phyloP scores from a whole-genome alignment of 2,888 invertebrate genomes.

The Pterostichus niger region DNA sequence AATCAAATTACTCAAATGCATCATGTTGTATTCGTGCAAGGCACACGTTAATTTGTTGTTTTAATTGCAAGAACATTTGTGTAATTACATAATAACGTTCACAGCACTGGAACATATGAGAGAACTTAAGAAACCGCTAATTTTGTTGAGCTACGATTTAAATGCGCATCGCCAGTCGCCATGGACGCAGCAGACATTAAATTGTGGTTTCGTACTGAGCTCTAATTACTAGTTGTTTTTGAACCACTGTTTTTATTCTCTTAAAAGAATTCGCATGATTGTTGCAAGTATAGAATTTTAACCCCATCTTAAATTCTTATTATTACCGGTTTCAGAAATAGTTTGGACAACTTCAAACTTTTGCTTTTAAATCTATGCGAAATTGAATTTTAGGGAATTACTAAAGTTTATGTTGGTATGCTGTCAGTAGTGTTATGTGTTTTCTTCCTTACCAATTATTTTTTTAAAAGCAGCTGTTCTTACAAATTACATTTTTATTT shows the following conservation, averaged over 20 bases:
- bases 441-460: too few species aligned
- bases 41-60: conserved; percentile 63
- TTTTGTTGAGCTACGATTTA: conserved; percentile 67
- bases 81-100: conserved; percentile 66
- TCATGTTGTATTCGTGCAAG: conserved; percentile 1
- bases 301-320: too few species aligned
- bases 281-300: neutral
- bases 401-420: too few species aligned
- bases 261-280: conserved; percentile 19
- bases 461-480: too few species aligned
- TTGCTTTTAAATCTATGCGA: too few species aligned
- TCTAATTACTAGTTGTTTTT: conserved; percentile 55
- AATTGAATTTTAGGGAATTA: too few species aligned
- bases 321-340: too few species aligned
- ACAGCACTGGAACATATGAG: conserved; percentile 57
- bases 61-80: conserved; percentile 66
- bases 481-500: too few species aligned
- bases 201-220: conserved; percentile 59
- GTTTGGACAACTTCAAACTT: too few species aligned
- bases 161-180: conserved; percentile 47
- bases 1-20: conserved; percentile 11
- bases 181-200: conserved; percentile 53
- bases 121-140: conserved; percentile 67
- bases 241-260: conserved; percentile 47
- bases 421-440: too few species aligned